A percentile compares a stretch with the other conserved stretches of the same genome.
Evolutionary conservation across 2,797 vertebrate species (phyloP).

Genomic region (Rhabdomys pumilio): DNA sequence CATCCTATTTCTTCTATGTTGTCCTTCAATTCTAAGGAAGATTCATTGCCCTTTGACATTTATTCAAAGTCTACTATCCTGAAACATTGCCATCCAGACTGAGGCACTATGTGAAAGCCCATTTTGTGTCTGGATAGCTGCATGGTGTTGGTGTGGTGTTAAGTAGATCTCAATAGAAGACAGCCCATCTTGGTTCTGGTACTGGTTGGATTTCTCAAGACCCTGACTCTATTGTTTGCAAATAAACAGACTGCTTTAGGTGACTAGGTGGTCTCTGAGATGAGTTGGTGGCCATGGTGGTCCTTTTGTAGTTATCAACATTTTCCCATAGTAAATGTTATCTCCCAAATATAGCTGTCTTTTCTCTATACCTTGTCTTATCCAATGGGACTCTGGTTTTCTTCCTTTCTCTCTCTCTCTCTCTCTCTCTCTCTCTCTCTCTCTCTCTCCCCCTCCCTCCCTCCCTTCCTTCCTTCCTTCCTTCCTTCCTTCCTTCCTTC

Average conservation of each 20-base stretch:
- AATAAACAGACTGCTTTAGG: neutral
- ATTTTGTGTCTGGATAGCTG: neutral
- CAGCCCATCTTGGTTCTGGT: neutral
- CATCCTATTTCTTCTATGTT: neutral
- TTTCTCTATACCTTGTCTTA: neutral
- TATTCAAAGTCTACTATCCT: neutral
- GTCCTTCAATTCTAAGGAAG: neutral
- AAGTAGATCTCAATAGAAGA: neutral
- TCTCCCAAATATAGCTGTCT: neutral
- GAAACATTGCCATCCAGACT: neutral
- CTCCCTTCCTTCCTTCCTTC: no score
- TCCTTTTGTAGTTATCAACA: neutral
- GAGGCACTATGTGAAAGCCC: neutral
- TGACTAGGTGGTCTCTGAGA: neutral
- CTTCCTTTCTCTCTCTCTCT: neutral
- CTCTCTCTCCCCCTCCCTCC: no score
- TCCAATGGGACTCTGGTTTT: neutral
- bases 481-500: no score
- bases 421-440: no score
- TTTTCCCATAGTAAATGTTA: neutral
- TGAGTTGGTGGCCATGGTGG: neutral
- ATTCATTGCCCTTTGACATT: slow-evolving; percentile 29
- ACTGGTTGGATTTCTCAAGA: neutral
- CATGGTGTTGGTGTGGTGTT: neutral
- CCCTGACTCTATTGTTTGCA: neutral